These are phyloP conservation scores for Macrochelys suwanniensis DNA, from an alignment of 2,797 vertebrate genomes.

Conservation along the genomic window DNA sequence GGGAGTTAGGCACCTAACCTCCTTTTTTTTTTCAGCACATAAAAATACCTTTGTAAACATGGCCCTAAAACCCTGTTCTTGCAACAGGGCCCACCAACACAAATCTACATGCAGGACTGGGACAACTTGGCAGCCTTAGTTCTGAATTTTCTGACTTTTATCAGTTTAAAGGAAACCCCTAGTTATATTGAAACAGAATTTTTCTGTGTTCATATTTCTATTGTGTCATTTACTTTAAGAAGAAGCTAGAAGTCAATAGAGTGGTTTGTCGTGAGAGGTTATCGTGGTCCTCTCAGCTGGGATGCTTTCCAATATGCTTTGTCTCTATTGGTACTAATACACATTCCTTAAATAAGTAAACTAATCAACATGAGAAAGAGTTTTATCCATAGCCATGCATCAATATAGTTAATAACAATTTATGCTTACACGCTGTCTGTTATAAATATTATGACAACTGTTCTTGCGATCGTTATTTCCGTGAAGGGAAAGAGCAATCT, in stretches of 20 bases:
- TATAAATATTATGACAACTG: slow-evolving; percentile 14
- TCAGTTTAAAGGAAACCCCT: neutral
- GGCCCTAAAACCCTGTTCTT: neutral
- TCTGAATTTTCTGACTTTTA: neutral
- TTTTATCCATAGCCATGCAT: neutral
- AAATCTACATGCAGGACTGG: neutral
- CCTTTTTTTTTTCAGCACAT: neutral
- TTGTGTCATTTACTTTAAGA: neutral
- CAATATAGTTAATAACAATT: slow-evolving; percentile 1
- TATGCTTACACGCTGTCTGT: neutral
- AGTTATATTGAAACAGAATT: neutral
- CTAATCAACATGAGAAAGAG: neutral
- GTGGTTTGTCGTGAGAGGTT: neutral
- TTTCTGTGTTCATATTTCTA: neutral
- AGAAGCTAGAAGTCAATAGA: neutral
- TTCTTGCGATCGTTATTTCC: slow-evolving; percentile 9
- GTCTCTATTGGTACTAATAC: neutral
- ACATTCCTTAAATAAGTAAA: neutral
- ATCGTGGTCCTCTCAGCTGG: neutral
- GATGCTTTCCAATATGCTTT: neutral
- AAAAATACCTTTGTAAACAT: neutral
- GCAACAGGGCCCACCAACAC: neutral
- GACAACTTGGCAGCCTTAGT: neutral
- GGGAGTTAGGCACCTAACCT: neutral
- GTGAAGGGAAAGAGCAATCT: slow-evolving; percentile 19